Base-by-base conservation (phyloP, 1,140 invertebrate species). In the Steinernema feltiae region DNA sequence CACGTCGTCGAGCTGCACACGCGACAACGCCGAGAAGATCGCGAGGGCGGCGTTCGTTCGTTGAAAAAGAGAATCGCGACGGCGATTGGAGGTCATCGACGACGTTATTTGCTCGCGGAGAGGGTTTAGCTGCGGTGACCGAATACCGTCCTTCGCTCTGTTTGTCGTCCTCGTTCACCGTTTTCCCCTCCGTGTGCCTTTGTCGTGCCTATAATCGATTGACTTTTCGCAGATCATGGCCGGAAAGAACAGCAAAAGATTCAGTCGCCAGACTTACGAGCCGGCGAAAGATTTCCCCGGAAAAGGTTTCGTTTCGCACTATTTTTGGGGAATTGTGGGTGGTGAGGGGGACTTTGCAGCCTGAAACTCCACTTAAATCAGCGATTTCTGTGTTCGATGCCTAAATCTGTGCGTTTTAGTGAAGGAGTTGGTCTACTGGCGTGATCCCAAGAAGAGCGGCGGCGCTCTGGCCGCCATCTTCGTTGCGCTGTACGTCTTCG, bases 401-500 rank as follows among this genome's bases (percentile, higher is more conserved):
- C 7, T 18, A 7, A 41, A 41, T 18, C 35, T 41, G 7, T 18
- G 7, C 7, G 18, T 63, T 63, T 63, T 21, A 63, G 53, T 63
- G 53, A 7, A 21, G 7, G 53, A 63, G 24, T 7, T 63, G 53
- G 53, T 63, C 53, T 81, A 85, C 73, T 82, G 81, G 81, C 73
- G 81, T 17, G 83, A 82, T 41, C 83, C 81, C 3, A 85, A 84
- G 72, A 82, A 80, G 27, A 81, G 78, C 48, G 82, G 81, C n/a
- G 71, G 41, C 41, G 76, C 74, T 30, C 69, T 82, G 32, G 81
- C 82, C 17, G 46, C 71, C 7, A 69, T 72, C 29, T 71, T 82
- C 27, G 24, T 85, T 1, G 78, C n/a, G 17, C 41, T 82, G 2
- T 81, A 72, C 48, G 30, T 85, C 27, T 29, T 82, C 78, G 69